Percentiles rank a stretch among this genome's conserved stretches.
These are phyloP conservation scores for Psix sp. DNA, from an alignment of 1,140 invertebrate species.

Conservation along the genomic window DNA sequence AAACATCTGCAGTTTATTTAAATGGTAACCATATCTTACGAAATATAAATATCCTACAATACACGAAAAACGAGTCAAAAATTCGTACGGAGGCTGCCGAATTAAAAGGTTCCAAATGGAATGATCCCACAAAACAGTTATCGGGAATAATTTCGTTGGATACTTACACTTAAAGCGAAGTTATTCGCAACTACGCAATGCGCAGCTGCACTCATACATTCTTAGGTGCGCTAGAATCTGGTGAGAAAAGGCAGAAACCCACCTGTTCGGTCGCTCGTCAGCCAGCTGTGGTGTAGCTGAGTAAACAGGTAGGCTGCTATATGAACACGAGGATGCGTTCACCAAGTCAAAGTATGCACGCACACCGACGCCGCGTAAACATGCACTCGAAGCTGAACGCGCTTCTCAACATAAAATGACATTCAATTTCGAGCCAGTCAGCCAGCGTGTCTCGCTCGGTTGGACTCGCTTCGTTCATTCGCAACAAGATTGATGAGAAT, in stretches of 20 bases:
- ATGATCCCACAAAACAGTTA: conserved; percentile 36
- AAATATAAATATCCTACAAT: background rate
- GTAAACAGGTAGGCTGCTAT: conserved; percentile 57
- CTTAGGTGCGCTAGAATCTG: conserved; percentile 53
- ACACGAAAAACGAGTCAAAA: background rate
- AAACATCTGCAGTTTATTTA: too few species aligned
- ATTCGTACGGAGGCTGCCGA: too few species aligned
- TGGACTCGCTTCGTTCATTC: conserved; percentile 28
- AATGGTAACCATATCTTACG: too few species aligned
- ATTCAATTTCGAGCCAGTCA: conserved; percentile 52
- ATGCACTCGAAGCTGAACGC: conserved; percentile 31
- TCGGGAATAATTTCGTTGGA: conserved; percentile 33
- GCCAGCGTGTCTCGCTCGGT: conserved; percentile 43
- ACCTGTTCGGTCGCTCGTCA: conserved; percentile 58
- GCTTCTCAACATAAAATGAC: conserved; percentile 46
- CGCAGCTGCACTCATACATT: conserved; percentile 58
- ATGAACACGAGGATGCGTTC: conserved; percentile 49
- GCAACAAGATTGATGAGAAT: conserved; percentile 39
- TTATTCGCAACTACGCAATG: conserved; percentile 52
- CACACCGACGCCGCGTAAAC: conserved; percentile 15
- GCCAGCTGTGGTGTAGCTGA: conserved; percentile 53
- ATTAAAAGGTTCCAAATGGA: conserved; percentile 22
- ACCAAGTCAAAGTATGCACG: conserved; percentile 37
- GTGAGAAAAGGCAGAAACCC: conserved; percentile 59
- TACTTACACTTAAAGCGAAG: conserved; percentile 46